Evolutionary conservation across 2,113 vertebrate genomes (phyloP).

Genomic region (Bostrychus sinensis): DNA sequence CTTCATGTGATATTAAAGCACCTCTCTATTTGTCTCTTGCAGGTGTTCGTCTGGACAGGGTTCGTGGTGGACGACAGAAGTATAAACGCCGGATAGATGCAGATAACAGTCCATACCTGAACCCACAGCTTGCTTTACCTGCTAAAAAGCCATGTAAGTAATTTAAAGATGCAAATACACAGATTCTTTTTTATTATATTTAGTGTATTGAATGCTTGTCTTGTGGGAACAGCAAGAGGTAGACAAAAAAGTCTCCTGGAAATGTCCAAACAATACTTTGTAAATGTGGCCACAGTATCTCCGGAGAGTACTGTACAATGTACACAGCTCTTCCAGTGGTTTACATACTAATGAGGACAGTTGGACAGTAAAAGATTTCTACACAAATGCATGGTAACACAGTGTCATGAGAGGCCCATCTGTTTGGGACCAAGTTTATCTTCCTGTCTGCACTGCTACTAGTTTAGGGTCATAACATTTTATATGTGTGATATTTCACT

Average conservation of each 20-base stretch:
- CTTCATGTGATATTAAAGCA: slow-evolving; percentile 17
- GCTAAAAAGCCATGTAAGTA: slow-evolving; percentile 99
- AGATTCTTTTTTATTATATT: slow-evolving; percentile 16
- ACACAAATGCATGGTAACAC: slow-evolving; percentile 35
- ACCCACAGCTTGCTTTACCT: slow-evolving; percentile 96
- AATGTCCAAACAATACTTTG: no score
- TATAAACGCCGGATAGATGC: slow-evolving; percentile 99
- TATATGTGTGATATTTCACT: slow-evolving; percentile 67
- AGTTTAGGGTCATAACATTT: slow-evolving; percentile 73
- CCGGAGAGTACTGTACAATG: no score
- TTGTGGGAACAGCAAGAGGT: not conserved
- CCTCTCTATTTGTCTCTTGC: slow-evolving; percentile 29
- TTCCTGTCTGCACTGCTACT: slow-evolving; percentile 55
- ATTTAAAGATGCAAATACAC: slow-evolving; percentile 31
- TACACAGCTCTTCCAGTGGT: slow-evolving; percentile 23
- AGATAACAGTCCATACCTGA: slow-evolving; percentile 99
- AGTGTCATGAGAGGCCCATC: slow-evolving; percentile 58
- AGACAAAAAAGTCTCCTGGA: no score
- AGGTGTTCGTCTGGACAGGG: slow-evolving; percentile 98
- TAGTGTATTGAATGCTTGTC: not conserved
- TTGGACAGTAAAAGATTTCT: slow-evolving; percentile 56
- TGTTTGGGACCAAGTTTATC: slow-evolving; percentile 64
- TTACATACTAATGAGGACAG: slow-evolving; percentile 46
- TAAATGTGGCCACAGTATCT: no score
- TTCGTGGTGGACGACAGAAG: slow-evolving; percentile 98